These are phyloP conservation scores for Paralvinella palmiformis DNA, from an alignment of 1,140 invertebrate genomes.

Conservation along the genomic window DNA sequence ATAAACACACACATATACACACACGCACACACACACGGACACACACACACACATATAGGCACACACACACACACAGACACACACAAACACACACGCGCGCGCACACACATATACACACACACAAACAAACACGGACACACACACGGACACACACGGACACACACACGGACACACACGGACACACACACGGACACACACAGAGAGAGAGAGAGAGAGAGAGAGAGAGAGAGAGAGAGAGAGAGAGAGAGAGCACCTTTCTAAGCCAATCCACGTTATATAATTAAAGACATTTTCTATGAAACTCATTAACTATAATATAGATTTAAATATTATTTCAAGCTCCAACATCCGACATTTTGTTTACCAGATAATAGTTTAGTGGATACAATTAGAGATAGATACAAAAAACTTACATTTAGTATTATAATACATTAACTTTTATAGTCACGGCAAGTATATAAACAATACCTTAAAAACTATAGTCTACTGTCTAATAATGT, in stretches of 20 bases:
- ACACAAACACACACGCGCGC: slow-evolving; percentile 1
- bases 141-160: neutral
- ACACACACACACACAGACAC: neutral
- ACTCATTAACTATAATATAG: neutral
- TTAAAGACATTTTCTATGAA: neutral
- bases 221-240: neutral
- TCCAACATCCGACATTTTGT: neutral
- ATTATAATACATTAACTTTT: no score
- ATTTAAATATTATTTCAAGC: neutral
- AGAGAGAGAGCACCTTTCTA: neutral
- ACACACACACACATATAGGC: neutral
- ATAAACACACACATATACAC: neutral
- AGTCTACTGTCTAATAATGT: no score
- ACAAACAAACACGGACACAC: neutral
- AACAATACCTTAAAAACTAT: no score
- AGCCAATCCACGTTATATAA: neutral
- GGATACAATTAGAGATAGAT: no score
- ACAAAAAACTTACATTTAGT: no score
- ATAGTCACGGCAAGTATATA: no score
- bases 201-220: neutral
- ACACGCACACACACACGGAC: neutral
- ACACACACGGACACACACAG: neutral
- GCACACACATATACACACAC: neutral
- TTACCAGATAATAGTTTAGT: neutral
- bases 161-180: slow-evolving; percentile 2